These are phyloP conservation scores for Rhyacophila brunnea DNA, from an alignment of 1,140 invertebrate genomes.

Conservation along the genomic window DNA sequence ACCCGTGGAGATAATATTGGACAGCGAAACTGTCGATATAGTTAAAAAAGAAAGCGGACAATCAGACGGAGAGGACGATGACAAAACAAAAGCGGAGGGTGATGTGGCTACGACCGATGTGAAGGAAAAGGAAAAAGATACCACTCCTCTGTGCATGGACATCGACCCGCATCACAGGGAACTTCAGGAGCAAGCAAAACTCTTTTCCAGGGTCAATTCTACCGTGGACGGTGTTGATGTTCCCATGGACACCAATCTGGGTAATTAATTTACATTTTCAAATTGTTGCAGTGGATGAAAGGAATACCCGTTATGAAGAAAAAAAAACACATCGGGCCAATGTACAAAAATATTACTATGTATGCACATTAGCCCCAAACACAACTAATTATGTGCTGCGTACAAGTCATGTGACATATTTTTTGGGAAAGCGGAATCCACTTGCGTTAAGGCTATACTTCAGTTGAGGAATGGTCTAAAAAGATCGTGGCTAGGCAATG, in stretches of 20 bases:
- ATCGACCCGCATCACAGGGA: constrained; percentile 50
- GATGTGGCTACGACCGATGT: constrained; percentile 46
- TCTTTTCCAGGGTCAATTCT: constrained; percentile 49
- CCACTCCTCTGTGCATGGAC: constrained; percentile 51
- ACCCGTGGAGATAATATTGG: constrained; percentile 29
- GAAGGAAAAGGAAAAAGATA: constrained; percentile 46
- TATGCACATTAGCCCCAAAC: no score
- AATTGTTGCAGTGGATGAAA: no score
- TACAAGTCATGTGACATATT: no score
- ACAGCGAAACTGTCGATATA: constrained; percentile 23
- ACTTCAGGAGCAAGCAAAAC: constrained; percentile 50
- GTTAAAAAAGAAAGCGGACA: constrained; percentile 30
- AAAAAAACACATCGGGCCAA: no score
- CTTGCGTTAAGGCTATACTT: no score
- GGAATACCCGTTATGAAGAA: no score
- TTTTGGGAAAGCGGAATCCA: no score
- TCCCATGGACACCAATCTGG: constrained; percentile 25
- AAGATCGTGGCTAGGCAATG: no score
- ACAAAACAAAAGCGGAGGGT: constrained; percentile 36
- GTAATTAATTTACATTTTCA: no score
- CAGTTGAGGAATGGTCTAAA: no score
- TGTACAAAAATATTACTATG: no score
- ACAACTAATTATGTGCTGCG: no score
- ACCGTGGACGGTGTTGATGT: constrained; percentile 19
- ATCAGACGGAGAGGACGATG: constrained; percentile 30